These are phyloP conservation scores for Labroides dimidiatus DNA, from an alignment of 2,797 vertebrate species.

Conservation along the genomic window DNA sequence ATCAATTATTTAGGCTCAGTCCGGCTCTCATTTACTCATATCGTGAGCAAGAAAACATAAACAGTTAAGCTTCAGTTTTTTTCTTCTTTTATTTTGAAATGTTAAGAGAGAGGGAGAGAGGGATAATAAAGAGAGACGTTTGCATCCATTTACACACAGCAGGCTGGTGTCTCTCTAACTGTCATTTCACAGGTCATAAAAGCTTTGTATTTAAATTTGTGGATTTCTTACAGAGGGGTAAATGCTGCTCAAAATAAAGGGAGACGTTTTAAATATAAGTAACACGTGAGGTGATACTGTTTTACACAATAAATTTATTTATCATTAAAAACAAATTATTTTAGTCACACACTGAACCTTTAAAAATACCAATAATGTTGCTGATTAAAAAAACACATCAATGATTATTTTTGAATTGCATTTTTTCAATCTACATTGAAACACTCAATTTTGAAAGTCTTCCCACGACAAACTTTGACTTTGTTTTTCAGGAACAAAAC, in stretches of 20 bases:
- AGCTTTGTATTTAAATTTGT: constrained; percentile 77
- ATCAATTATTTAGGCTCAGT: constrained; percentile 92
- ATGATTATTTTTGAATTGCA: background rate
- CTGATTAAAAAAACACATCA: background rate
- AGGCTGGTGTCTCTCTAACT: constrained; percentile 23
- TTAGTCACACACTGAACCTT: constrained; percentile 5
- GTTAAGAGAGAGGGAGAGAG: constrained; percentile 6
- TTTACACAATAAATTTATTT: background rate
- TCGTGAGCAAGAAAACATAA: constrained; percentile 55
- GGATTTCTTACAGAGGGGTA: constrained; percentile 4
- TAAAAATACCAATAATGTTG: background rate
- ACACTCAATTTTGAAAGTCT: background rate
- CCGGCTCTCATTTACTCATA: constrained; percentile 72
- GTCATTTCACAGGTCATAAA: constrained; percentile 65
- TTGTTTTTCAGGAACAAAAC: background rate
- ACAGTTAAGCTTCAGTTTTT: background rate
- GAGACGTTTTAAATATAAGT: background rate
- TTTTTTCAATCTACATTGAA: background rate
- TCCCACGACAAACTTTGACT: background rate
- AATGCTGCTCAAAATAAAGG: constrained; percentile 6
- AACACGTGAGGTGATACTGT: constrained; percentile 12
- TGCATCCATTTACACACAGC: constrained; percentile 68
- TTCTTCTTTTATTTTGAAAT: constrained; percentile 1
- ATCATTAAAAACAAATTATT: background rate
- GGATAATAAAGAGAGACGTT: constrained; percentile 38